Percentiles rank a stretch among this genome's conserved stretches.
Conservation (phyloP, 2,797 vertebrate genomes). For the Lacerta agilis region DNA sequence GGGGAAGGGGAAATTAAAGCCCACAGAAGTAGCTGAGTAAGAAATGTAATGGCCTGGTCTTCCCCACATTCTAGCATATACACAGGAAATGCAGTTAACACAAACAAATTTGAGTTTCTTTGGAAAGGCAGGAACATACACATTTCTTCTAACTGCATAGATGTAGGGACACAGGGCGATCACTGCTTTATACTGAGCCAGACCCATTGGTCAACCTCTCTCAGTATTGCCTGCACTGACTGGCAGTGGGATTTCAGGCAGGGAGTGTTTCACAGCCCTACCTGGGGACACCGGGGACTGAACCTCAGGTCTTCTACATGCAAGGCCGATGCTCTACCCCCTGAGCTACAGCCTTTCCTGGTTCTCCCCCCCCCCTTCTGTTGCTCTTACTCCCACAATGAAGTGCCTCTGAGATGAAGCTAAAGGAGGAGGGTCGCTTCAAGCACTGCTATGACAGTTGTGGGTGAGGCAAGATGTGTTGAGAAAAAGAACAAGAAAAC, state of each 20-base stretch:
- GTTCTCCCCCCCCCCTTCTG: not conserved
- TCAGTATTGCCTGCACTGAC: no score
- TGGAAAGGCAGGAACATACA: not conserved
- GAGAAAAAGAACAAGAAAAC: not conserved
- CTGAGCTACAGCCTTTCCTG: no score
- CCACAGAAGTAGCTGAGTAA: not conserved
- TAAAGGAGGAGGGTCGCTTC: not conserved
- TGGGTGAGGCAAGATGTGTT: not conserved
- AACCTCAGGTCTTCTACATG: no score
- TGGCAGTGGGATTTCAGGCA: no score
- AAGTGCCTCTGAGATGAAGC: not conserved
- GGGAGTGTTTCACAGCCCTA: no score
- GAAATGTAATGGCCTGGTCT: not conserved
- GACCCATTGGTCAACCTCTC: no score
- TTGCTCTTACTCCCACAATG: not conserved
- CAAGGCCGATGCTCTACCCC: no score
- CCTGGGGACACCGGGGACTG: no score
- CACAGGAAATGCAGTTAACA: not conserved
- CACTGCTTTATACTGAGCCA: no score
- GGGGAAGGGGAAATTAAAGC: not conserved
- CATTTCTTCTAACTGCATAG: not conserved
- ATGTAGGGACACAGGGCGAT: not conserved
- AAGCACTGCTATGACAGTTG: not conserved
- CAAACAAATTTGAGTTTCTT: not conserved
- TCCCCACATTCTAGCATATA: slow-evolving; percentile 22